Evolutionary conservation across 2,888 invertebrate genomes (phyloP), one percentile per base, ranked within the genome.

Genomic region (Acrobasis repandana): DNA sequence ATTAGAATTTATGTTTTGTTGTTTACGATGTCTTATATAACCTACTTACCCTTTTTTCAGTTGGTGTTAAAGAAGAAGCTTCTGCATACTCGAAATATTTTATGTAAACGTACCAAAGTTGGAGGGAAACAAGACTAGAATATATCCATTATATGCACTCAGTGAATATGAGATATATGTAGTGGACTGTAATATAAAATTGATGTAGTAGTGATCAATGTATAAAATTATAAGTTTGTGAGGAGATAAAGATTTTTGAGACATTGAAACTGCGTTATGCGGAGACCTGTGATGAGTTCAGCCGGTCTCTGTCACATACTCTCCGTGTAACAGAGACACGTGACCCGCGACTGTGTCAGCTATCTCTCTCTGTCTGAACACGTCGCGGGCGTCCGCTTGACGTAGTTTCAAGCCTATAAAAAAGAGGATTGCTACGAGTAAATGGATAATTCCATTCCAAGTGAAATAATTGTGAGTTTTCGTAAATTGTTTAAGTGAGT

Each of bases 1-100:
- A 28, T 28, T 28, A 28, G 28, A 28, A 28, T 28, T 5, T 2
- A 5, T 43, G n/a, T 43, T 14, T n/a, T n/a, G n/a, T 3, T n/a
- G n/a, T 43, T 4, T 0, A 14, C n/a, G 3, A 38, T 10, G 14
- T 1, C 3, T 43, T 1, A 43, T 14, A 43, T 43, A 43, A 11
- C 14, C 14, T 43, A 43, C 20, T 54, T 60, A 43, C 56, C 58
- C 61, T 68, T 68, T 61, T 67, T 71, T 64, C 72, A 88, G 89
- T 87, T 79, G 90, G 88, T 9, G 86, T 88, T 0, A 90, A 90
- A 65, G 90, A 89, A 71, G 90, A 90, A 73, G 72, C 85, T 0
- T 76, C 85, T 0, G 74, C 87, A 16, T 90, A 88, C 76, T 86
- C 90, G n/a, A 90, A 90, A 79, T 88, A 88, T 72, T 88, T 83